phyloP scores from a whole-genome alignment of 2,888 invertebrate genomes.

The Scaptomyza parva region DNA sequence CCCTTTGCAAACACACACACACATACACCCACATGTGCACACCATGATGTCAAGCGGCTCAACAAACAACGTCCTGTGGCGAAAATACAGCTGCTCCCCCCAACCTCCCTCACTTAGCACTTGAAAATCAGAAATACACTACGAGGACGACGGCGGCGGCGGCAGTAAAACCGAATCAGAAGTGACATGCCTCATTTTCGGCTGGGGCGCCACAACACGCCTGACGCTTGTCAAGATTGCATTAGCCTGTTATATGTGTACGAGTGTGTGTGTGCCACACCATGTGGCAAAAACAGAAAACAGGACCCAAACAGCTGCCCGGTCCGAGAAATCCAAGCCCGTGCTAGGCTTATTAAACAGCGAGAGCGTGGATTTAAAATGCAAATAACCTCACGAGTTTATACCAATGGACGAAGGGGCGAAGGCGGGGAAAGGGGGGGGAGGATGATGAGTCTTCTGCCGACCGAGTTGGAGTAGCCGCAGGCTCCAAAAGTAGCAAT shows the following conservation, averaged over 20 bases:
- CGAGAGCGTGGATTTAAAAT: conserved; percentile 65
- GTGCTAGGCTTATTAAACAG: conserved; percentile 61
- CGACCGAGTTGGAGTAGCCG: conserved; percentile 10
- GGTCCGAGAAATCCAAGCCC: conserved; percentile 9
- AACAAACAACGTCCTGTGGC: conserved; percentile 49
- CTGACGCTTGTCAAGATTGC: conserved; percentile 74
- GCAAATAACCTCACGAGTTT: conserved; percentile 63
- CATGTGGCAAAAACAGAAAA: conserved; percentile 27
- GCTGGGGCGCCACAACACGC: conserved; percentile 46
- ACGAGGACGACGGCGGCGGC: conserved; percentile 19
- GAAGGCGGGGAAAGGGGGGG: neutral
- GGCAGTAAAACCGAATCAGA: conserved; percentile 72
- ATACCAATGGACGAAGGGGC: neutral
- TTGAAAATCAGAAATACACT: conserved; percentile 65
- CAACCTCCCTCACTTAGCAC: conserved; percentile 2
- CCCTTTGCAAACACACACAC: neutral
- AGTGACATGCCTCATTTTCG: conserved; percentile 78
- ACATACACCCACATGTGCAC: conserved; percentile 1
- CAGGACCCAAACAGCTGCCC: conserved; percentile 18
- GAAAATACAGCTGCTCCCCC: neutral
- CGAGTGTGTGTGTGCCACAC: conserved; percentile 27
- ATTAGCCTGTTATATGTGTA: conserved; percentile 51
- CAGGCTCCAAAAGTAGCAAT: conserved; percentile 53
- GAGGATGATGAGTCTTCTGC: neutral
- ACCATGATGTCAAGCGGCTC: conserved; percentile 42